phyloP scores from a whole-genome alignment of 2,888 invertebrate species.

The Hermodice carunculata region DNA sequence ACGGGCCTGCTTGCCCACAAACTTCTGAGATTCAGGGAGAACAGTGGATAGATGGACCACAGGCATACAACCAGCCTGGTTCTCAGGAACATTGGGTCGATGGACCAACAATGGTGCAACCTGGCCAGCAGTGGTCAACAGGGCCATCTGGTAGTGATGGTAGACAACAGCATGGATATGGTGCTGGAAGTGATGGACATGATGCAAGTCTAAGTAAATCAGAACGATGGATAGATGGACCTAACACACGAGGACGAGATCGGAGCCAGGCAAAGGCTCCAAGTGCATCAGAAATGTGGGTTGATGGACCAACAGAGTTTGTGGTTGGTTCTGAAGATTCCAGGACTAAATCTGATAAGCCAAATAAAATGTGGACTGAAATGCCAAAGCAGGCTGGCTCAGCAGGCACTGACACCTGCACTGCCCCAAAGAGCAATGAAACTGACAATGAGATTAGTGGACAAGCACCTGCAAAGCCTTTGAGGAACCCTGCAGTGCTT shows the following conservation, averaged over 20 bases:
- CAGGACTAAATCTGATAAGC: slow-evolving; percentile 1
- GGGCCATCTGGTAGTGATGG: too few relatives aligned
- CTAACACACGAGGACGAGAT: too few relatives aligned
- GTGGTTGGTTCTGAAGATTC: neutral
- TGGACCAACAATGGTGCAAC: slow-evolving; percentile 81
- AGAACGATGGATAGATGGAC: too few relatives aligned
- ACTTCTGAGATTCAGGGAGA: slow-evolving; percentile 12
- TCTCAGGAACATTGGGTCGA: slow-evolving; percentile 81
- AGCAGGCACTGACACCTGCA: neutral
- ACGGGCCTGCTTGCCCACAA: slow-evolving; percentile 19
- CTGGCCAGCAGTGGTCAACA: too few relatives aligned
- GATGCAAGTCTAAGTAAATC: too few relatives aligned
- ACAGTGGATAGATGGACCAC: slow-evolving; percentile 37
- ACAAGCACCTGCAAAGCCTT: too few relatives aligned
- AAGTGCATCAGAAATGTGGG: slow-evolving; percentile 68
- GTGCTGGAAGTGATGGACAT: too few relatives aligned
- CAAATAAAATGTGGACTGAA: slow-evolving; percentile 23
- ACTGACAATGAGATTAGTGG: too few relatives aligned
- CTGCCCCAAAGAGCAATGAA: slow-evolving; percentile 8
- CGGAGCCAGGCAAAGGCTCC: too few relatives aligned
- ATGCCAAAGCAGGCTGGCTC: slow-evolving; percentile 7
- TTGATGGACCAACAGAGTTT: slow-evolving; percentile 62
- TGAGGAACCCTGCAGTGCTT: too few relatives aligned
- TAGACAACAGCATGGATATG: too few relatives aligned
- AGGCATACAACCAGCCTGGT: neutral